These are phyloP conservation scores for Myotis planiceps DNA, from an alignment of 2,797 vertebrate species.

Conservation along the genomic window DNA sequence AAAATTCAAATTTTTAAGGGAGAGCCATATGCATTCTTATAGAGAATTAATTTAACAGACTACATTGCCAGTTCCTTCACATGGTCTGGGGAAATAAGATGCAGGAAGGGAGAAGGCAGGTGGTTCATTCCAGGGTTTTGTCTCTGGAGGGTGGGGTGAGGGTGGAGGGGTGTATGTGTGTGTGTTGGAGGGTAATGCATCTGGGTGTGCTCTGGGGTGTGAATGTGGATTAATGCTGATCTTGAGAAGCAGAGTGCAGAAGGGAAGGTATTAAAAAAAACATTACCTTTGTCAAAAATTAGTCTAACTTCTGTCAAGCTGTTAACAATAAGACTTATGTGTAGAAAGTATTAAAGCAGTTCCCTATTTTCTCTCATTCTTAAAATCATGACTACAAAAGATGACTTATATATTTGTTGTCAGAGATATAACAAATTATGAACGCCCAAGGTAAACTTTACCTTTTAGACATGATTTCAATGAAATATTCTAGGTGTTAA, in stretches of 20 bases:
- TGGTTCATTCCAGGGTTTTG: neutral
- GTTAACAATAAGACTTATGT: neutral
- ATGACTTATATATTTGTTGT: neutral
- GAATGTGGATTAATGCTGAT: neutral
- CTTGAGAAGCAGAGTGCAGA: neutral
- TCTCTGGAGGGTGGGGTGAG: neutral
- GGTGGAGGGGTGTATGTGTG: neutral
- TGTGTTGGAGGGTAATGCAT: neutral
- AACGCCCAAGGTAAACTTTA: neutral
- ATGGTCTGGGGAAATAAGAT: neutral
- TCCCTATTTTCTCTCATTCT: neutral
- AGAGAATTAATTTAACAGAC: neutral
- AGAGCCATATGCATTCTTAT: neutral
- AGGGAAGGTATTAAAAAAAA: neutral
- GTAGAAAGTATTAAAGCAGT: neutral
- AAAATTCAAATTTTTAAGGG: conserved; percentile 51
- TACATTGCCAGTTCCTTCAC: neutral
- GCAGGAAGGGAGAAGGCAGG: neutral
- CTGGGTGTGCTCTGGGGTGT: neutral
- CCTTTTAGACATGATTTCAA: neutral
- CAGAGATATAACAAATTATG: neutral
- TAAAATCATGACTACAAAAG: neutral
- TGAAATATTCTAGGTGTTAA: neutral
- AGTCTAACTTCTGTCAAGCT: neutral
- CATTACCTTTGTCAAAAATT: neutral